A percentile compares a stretch with the other conserved stretches of the same genome.
phyloP scores from a whole-genome alignment of 2,888 invertebrate species.

The Sericinus montela region DNA sequence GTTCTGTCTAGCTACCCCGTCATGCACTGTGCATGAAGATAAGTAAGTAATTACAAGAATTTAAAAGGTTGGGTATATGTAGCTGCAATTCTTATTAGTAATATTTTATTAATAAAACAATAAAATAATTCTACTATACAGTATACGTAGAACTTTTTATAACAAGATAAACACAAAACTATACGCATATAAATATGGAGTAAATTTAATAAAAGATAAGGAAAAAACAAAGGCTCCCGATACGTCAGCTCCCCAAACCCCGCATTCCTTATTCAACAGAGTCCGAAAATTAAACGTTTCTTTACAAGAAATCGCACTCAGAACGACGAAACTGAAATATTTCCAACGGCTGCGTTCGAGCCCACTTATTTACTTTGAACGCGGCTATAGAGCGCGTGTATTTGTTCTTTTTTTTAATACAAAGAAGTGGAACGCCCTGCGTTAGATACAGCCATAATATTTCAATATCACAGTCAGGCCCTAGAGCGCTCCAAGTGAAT shows the following conservation, averaged over 20 bases:
- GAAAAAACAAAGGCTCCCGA: constrained; percentile 4
- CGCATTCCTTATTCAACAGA: constrained; percentile 71
- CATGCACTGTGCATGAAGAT: too few relatives aligned
- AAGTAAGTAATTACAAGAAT: too few relatives aligned
- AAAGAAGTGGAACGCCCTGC: constrained; percentile 67
- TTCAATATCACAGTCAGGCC: constrained; percentile 69
- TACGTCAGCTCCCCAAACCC: constrained; percentile 19
- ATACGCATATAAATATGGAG: neutral
- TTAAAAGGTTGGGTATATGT: too few relatives aligned
- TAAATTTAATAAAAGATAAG: constrained; percentile 13
- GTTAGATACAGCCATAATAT: constrained; percentile 63
- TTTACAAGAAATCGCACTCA: constrained; percentile 76
- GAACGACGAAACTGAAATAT: constrained; percentile 58
- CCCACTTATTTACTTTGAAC: constrained; percentile 60
- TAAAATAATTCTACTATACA: too few relatives aligned
- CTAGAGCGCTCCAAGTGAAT: constrained; percentile 61
- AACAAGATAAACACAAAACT: neutral
- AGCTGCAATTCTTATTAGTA: too few relatives aligned
- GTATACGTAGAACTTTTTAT: too few relatives aligned
- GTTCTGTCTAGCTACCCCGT: too few relatives aligned
- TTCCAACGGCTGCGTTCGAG: constrained; percentile 53
- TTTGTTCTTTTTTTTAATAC: constrained; percentile 70
- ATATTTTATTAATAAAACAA: too few relatives aligned
- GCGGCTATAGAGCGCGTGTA: constrained; percentile 42
- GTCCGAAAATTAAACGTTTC: constrained; percentile 67